Base-by-base conservation (phyloP, 2,797 vertebrate species). In the Enteromius unitaeniatus region DNA sequence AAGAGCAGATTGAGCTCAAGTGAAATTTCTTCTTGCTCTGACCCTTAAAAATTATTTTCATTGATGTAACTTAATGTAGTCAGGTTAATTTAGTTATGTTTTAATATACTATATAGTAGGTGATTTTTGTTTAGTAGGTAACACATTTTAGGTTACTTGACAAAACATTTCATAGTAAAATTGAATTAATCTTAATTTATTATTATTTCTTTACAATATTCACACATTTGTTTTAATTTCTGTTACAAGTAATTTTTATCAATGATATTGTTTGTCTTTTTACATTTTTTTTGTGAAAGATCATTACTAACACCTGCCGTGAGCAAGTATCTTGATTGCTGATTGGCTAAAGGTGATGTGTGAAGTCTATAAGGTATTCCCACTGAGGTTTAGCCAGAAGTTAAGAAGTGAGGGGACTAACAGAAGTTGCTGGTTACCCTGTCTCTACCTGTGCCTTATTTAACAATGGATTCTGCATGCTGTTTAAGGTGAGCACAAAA, bases 271-370 rank as follows among this genome's bases (percentile, higher is more conserved):
- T 62, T 14, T 6, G 13, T 13, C 4, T 26, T 34, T 34, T 34
- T 34, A 0, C 9, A 4, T n/a, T 15, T 28, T 34, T 1, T n/a
- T 65, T 21, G 14, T 42, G 1, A 6, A 60, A 37, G 14, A 49
- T 42, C 26, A 86, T 76, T 74, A 45, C 42, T 31, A 62, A 60
- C 85, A 86, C 62, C 70, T 86, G 85, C 49, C 53, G 13, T 4
- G n/a, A 51, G 15, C 8, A 19, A 17, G 28, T 28, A 34, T 55
- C 4, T 58, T 26, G 31, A 17, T 83, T 70, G 23, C 62, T 77
- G 68, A 86, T 79, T 79, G 77, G 77, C 51, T 70, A 4, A 65
- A 47, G 23, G 13, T 37, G 15, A 42, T 4, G 13, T 10, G 17
- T 49, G 8, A 15, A 10, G 4, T 51, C 1, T 86, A 53, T 81